These are phyloP conservation scores for Euwallacea fornicatus DNA, from an alignment of 1,140 invertebrate genomes.

Conservation along the genomic window DNA sequence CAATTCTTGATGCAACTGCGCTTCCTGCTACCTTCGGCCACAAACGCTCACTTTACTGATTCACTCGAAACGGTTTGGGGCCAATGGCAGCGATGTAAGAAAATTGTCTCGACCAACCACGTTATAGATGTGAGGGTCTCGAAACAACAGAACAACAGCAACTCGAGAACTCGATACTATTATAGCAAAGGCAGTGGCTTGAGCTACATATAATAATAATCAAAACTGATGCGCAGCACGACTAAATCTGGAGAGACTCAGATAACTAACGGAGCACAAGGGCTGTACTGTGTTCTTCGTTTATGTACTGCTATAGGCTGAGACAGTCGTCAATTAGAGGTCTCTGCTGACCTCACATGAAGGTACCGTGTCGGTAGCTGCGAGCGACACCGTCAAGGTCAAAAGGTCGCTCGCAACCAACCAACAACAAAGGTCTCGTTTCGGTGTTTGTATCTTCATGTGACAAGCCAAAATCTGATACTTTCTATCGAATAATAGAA, in stretches of 20 bases:
- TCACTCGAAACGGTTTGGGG: conserved; percentile 25
- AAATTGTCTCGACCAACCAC: conserved; percentile 47
- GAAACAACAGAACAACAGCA: conserved; percentile 47
- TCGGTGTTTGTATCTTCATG: too few relatives aligned
- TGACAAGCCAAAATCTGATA: too few relatives aligned
- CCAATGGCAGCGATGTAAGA: conserved; percentile 29
- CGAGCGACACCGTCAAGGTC: too few relatives aligned
- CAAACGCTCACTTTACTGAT: conserved; percentile 4
- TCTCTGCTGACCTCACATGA: too few relatives aligned
- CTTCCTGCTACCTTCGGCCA: conserved; percentile 10
- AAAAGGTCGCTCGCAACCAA: too few relatives aligned
- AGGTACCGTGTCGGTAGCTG: too few relatives aligned
- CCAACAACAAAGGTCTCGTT: too few relatives aligned
- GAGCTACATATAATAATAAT: conserved; percentile 6
- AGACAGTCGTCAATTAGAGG: too few relatives aligned
- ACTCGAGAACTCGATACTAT: conserved; percentile 23
- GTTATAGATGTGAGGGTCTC: conserved; percentile 46
- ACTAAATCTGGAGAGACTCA: too few relatives aligned
- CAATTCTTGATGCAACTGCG: conserved; percentile 13
- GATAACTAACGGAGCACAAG: not conserved
- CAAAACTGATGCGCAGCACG: not conserved
- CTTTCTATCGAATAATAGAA: too few relatives aligned
- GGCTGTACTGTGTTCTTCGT: too few relatives aligned
- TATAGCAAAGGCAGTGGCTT: conserved; percentile 24
- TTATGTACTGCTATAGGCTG: too few relatives aligned